phyloP scores from a whole-genome alignment of 2,113 vertebrate genomes.

The Dicentrarchus labrax region DNA sequence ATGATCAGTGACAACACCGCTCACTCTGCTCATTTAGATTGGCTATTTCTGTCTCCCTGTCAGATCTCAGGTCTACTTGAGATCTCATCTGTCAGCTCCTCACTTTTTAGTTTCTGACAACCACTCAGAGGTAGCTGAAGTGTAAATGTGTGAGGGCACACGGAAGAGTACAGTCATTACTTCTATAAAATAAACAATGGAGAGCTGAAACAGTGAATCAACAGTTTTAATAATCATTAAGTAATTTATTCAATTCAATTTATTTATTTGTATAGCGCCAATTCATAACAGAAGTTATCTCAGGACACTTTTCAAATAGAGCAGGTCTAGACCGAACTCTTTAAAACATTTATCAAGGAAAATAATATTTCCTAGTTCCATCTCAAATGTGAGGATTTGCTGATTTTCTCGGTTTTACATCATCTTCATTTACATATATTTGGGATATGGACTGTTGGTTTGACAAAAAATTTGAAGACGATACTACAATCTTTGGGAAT shows the following conservation, averaged over 20 bases:
- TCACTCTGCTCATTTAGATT: constrained; percentile 40
- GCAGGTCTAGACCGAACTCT: too few relatives aligned
- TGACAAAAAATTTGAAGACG: too few relatives aligned
- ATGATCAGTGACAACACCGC: constrained; percentile 40
- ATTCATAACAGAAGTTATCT: too few relatives aligned
- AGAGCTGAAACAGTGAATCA: background rate
- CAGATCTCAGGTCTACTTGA: constrained; percentile 35
- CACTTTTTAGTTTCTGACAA: constrained; percentile 37
- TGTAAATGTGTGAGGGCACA: background rate
- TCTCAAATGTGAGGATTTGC: background rate
- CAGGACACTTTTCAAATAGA: too few relatives aligned
- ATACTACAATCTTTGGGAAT: too few relatives aligned
- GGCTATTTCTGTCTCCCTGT: constrained; percentile 53
- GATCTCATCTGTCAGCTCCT: constrained; percentile 33
- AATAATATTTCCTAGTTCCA: background rate
- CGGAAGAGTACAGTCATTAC: background rate
- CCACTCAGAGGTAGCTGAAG: constrained; percentile 3
- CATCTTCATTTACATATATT: background rate
- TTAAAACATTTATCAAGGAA: background rate
- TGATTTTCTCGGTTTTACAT: background rate
- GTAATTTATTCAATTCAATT: too few relatives aligned
- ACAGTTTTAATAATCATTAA: background rate
- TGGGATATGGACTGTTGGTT: background rate
- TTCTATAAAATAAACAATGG: background rate
- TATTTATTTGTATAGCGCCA: too few relatives aligned